A percentile compares a stretch with the other conserved stretches of the same genome.
Conservation (phyloP, 2,888 invertebrate species). For the Tigriopus californicus region DNA sequence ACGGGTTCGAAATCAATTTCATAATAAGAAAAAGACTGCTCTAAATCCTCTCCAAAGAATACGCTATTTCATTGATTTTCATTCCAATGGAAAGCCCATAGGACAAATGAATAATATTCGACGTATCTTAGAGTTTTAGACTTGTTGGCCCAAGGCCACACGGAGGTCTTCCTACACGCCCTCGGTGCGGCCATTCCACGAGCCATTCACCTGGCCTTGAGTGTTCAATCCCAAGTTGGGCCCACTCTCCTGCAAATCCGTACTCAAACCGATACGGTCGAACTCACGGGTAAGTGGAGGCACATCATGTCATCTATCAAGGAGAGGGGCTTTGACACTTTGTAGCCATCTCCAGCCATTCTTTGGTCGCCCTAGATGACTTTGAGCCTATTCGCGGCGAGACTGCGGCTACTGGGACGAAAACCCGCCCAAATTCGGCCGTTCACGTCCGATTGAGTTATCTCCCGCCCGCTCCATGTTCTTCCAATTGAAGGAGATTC, state of each 20-base stretch:
- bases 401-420: not conserved
- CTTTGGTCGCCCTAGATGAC: too few species aligned
- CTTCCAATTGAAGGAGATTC: constrained; percentile 69
- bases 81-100: too few species aligned
- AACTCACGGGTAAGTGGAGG: not conserved
- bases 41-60: too few species aligned
- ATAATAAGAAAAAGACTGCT: too few species aligned
- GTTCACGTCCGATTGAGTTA: not conserved
- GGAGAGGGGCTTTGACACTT: too few species aligned
- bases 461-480: constrained; percentile 40
- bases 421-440: not conserved
- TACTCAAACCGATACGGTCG: not conserved
- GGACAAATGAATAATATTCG: too few species aligned
- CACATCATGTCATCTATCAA: too few species aligned
- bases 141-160: not conserved
- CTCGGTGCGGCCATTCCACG: not conserved
- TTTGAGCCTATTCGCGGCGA: not conserved
- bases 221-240: not conserved
- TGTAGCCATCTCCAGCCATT: too few species aligned
- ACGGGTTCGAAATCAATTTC: too few species aligned
- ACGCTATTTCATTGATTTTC: too few species aligned
- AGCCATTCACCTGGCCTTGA: not conserved
- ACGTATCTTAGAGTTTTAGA: too few species aligned
- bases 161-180: not conserved
- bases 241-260: not conserved